Base-by-base conservation (phyloP, 2,113 vertebrate species). In the Hippocampus mohnikei region DNA sequence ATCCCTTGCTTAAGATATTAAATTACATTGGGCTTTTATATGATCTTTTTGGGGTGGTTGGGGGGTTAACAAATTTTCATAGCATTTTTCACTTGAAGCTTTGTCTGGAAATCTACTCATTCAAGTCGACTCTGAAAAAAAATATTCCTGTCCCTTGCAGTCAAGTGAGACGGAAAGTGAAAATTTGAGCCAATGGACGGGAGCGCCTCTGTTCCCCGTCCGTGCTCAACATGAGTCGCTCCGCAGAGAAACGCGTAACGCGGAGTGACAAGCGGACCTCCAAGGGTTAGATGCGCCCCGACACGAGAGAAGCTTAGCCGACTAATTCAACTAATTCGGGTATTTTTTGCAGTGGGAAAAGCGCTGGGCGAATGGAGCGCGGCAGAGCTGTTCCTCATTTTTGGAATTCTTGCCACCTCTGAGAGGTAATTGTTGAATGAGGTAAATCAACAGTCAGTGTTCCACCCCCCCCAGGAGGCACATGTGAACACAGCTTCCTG, bases 331-430 rank as follows among this genome's bases (percentile, higher is more conserved):
- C 77, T 80, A 78, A 84, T 85, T 83, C 81, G 71, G 81, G 78
- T 82, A 77, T 86, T 88, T 89, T 85, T 85, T 83, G 76, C 80
- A 84, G 80, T 75, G 77, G 74, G 77, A 86, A 67, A 37, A 37
- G 33, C 41, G 67, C 60, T 73, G 61, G 75, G 71, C 65, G 83
- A 76, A 71, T 13, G 75, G 53, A 71, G 70, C 40, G 72, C 71
- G 87, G 80, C 69, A 9, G 65, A 76, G 59, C 65, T 52, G 70
- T 85, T 87, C 82, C 84, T 86, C 82, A 86, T 91, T 85, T 88
- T 67, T 88, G 66, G 78, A 86, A 91, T 91, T 89, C 88, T 84
- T 79, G 70, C 79, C 88, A 79, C 81, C 84, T 87, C 66, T 48
- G 82, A 80, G 77, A 62, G 66, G 81, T 77, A 82, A 88, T 82